Conservation (phyloP, 2,797 vertebrate genomes). For the Malacoctenus gilli region DNA sequence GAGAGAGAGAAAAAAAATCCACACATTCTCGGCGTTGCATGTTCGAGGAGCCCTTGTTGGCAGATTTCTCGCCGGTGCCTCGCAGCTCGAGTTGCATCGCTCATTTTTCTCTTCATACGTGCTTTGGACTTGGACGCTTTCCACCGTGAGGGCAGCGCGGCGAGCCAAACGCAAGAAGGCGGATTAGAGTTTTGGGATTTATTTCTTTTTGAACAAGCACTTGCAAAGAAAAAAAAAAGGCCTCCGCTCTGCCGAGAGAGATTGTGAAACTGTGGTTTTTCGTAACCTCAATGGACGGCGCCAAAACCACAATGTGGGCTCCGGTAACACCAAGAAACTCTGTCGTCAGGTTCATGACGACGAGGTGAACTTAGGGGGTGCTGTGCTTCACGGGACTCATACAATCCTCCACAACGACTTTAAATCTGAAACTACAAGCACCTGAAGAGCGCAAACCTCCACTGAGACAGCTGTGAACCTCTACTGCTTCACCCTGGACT, state of each 20-base stretch:
- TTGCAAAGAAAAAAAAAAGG: background rate
- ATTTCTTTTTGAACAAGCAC: background rate
- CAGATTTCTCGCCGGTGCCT: background rate
- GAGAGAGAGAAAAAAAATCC: background rate
- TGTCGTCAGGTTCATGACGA: background rate
- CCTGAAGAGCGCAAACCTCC: too few relatives aligned
- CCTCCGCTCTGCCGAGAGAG: background rate
- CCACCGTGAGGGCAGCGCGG: background rate
- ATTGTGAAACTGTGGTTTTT: background rate
- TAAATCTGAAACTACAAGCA: too few relatives aligned
- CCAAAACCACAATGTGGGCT: background rate
- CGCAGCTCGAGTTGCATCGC: background rate
- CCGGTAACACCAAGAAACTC: background rate
- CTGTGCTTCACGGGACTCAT: too few relatives aligned
- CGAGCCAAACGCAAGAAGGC: constrained; percentile 16
- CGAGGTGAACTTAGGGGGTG: background rate
- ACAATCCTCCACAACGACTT: too few relatives aligned
- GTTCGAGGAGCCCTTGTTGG: background rate
- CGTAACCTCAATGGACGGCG: background rate
- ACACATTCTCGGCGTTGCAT: background rate
- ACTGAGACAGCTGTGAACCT: too few relatives aligned
- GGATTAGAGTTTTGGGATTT: background rate
- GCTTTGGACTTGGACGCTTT: constrained; percentile 23
- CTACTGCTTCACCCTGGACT: too few relatives aligned
- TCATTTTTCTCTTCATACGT: background rate